Conservation (phyloP, 2,113 vertebrate genomes). For the Petrocephalus zakoni region DNA sequence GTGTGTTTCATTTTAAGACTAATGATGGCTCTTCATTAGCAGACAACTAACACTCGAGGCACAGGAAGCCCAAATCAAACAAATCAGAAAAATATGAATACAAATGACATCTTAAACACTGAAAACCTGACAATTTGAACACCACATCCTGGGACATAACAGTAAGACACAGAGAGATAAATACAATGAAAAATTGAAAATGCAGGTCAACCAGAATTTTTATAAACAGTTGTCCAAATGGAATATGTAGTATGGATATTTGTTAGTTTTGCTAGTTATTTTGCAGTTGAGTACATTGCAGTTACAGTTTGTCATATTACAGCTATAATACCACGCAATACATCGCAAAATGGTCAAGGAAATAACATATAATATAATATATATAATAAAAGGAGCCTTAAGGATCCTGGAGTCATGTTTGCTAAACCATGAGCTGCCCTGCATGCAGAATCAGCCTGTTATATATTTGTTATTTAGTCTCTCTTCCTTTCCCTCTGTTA, state of each 20-base stretch:
- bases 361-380: too few species aligned
- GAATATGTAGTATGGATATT: background rate
- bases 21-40: background rate
- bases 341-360: background rate
- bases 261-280: background rate
- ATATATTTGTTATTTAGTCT: background rate
- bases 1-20: background rate
- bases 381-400: background rate
- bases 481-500: background rate
- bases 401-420: background rate
- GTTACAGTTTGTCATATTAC: background rate
- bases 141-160: background rate
- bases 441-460: background rate
- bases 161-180: background rate
- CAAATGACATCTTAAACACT: background rate
- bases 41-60: background rate
- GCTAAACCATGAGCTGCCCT: background rate
- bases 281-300: background rate
- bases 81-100: background rate
- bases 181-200: background rate
- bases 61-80: background rate
- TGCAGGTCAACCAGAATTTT: background rate
- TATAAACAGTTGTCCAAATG: background rate
- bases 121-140: background rate
- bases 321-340: background rate